Evolutionary conservation across 2,797 vertebrate species (phyloP).

Genomic region (Ispidina picta): DNA sequence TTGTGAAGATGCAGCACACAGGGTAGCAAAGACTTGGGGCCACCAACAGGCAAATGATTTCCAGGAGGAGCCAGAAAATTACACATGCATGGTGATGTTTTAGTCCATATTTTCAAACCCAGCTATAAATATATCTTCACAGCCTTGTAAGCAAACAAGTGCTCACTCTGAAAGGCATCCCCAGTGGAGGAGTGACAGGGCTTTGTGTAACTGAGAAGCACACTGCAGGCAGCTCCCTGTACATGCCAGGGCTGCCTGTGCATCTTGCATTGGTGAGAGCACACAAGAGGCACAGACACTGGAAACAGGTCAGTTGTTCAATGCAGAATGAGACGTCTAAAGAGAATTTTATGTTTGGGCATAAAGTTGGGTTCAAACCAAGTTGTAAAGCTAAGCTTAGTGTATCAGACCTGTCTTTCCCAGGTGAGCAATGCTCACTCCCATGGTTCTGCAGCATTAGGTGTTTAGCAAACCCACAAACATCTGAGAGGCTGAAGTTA

Average conservation of each 20-base stretch:
- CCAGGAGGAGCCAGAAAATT: not conserved
- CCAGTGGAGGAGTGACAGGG: not conserved
- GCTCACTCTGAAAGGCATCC: not conserved
- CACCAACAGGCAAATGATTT: not conserved
- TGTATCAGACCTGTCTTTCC: not conserved
- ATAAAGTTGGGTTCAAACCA: not conserved
- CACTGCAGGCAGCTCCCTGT: not conserved
- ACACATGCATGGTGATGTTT: not conserved
- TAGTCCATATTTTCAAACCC: not conserved
- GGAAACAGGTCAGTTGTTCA: not conserved
- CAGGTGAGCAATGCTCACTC: not conserved
- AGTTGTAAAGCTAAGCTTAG: not conserved
- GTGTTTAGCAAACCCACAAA: constrained; percentile 17
- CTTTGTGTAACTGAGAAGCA: not conserved
- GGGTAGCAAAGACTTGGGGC: not conserved
- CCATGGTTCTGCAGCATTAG: not conserved
- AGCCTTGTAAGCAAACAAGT: not conserved
- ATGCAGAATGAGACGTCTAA: not conserved
- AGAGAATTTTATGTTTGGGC: not conserved
- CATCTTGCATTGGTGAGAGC: fast-evolving
- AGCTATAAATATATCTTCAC: not conserved
- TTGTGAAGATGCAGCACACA: not conserved
- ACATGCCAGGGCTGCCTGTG: not conserved
- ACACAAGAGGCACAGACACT: not conserved
- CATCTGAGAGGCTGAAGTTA: constrained; percentile 13